Conservation (phyloP, 1,140 invertebrate genomes). For the Saccostrea glomerata region DNA sequence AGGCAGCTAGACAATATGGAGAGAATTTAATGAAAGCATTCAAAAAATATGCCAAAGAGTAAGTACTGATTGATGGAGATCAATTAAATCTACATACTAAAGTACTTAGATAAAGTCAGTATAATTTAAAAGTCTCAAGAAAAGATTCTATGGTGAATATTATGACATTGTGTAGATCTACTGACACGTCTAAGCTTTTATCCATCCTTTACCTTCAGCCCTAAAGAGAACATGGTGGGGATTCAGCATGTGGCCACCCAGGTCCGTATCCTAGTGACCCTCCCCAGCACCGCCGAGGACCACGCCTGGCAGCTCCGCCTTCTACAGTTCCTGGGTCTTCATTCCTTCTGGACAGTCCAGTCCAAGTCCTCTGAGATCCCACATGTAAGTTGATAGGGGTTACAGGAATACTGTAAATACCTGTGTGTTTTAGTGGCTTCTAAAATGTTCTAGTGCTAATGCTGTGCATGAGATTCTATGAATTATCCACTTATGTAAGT, state of each 20-base stretch:
- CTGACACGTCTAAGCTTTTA: neutral
- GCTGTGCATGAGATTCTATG: too few relatives aligned
- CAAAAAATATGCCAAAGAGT: constrained; percentile 22
- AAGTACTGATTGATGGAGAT: neutral
- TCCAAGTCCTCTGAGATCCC: constrained; percentile 19
- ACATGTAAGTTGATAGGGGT: constrained; percentile 47
- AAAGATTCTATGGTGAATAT: too few relatives aligned
- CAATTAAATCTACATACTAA: too few relatives aligned
- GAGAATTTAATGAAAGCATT: constrained; percentile 37
- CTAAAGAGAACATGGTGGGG: constrained; percentile 1
- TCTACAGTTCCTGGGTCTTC: constrained; percentile 50
- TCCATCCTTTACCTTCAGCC: neutral
- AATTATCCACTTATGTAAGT: too few relatives aligned
- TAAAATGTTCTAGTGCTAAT: too few relatives aligned
- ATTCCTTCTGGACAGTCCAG: constrained; percentile 50
- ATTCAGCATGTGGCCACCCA: constrained; percentile 44
- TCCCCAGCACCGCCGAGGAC: constrained; percentile 42
- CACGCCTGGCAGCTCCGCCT: constrained; percentile 50
- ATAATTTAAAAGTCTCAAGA: too few relatives aligned
- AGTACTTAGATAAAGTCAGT: too few relatives aligned
- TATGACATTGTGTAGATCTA: too few relatives aligned
- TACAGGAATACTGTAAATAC: neutral
- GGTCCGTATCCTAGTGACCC: constrained; percentile 48
- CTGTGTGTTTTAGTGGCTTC: neutral
- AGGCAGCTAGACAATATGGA: constrained; percentile 27